Evolutionary conservation across 2,797 vertebrate genomes (phyloP).

Genomic region (Heteromormyrus szaboi): DNA sequence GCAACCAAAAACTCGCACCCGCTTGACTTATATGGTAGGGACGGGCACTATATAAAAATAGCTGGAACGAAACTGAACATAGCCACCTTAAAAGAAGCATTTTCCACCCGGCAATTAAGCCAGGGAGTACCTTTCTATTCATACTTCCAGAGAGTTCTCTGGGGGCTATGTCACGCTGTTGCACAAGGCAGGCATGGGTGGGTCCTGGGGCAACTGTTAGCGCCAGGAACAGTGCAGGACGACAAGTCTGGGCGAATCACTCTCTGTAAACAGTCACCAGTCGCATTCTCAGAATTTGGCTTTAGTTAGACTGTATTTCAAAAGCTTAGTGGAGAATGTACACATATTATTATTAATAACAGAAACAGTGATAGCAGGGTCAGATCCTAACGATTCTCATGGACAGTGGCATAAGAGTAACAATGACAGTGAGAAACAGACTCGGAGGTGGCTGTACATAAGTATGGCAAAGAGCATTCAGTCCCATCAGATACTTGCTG

Average conservation of each 20-base stretch:
- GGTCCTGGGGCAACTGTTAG: conserved; percentile 23
- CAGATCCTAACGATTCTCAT: neutral
- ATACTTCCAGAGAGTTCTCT: neutral
- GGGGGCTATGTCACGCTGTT: conserved; percentile 27
- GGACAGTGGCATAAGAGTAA: neutral
- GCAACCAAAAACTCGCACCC: neutral
- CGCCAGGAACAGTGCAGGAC: conserved; percentile 26
- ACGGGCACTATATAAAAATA: neutral
- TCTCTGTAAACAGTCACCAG: conserved; percentile 34
- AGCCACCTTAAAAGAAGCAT: neutral
- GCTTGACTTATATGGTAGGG: neutral
- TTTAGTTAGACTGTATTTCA: neutral
- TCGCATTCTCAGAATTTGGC: neutral
- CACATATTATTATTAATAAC: neutral
- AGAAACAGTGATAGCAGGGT: neutral
- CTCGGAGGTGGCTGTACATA: neutral
- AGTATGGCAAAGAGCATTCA: neutral
- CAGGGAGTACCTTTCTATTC: neutral
- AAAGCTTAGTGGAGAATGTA: neutral
- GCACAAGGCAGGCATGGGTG: conserved; percentile 27
- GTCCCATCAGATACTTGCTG: neutral
- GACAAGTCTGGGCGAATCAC: conserved; percentile 47
- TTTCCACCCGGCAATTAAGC: neutral
- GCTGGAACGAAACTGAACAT: neutral
- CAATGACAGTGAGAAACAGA: neutral